A percentile compares a stretch with the other conserved stretches of the same genome.
Evolutionary conservation across 1,140 invertebrate genomes (phyloP).

Genomic region (Ectropis grisescens): DNA sequence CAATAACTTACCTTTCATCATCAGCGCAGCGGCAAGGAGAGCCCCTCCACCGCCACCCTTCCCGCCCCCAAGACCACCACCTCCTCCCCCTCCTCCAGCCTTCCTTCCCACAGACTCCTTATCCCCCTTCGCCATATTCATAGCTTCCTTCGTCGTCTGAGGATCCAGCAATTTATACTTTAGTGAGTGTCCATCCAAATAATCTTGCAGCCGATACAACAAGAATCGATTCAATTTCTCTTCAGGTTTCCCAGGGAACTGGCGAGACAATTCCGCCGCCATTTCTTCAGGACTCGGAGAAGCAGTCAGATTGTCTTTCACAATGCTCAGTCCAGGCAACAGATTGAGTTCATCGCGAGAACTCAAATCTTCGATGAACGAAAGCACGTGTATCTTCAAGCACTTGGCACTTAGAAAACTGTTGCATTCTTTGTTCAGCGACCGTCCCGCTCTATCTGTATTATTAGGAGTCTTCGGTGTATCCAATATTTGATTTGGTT

Average conservation of each 20-base stretch:
- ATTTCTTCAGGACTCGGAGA: slow-evolving; percentile 75
- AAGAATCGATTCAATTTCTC: slow-evolving; percentile 80
- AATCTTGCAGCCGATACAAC: slow-evolving; percentile 71
- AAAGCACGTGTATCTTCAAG: slow-evolving; percentile 82
- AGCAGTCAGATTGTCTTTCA: slow-evolving; percentile 75
- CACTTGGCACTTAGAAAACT: slow-evolving; percentile 75
- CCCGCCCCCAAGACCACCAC: slow-evolving; percentile 56
- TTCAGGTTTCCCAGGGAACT: slow-evolving; percentile 82
- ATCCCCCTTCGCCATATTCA: slow-evolving; percentile 49
- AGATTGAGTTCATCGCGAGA: slow-evolving; percentile 49
- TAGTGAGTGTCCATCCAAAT: slow-evolving; percentile 80
- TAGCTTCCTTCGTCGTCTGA: slow-evolving; percentile 65
- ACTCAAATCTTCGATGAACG: slow-evolving; percentile 78
- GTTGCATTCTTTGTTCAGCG: slow-evolving; percentile 50
- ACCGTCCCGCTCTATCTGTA: slow-evolving; percentile 33
- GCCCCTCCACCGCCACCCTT: slow-evolving; percentile 70
- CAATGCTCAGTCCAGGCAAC: slow-evolving; percentile 78
- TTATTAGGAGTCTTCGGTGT: slow-evolving; percentile 21
- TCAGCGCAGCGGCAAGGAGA: slow-evolving; percentile 72
- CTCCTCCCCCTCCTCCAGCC: slow-evolving; percentile 43
- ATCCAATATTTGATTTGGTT: too few relatives aligned
- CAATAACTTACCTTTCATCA: slow-evolving; percentile 74
- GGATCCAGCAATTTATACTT: slow-evolving; percentile 80
- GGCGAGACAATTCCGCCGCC: slow-evolving; percentile 78
- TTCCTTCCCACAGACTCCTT: slow-evolving; percentile 37